phyloP scores from a whole-genome alignment of 1,140 invertebrate genomes.

The Ptiloglossa arizonensis region DNA sequence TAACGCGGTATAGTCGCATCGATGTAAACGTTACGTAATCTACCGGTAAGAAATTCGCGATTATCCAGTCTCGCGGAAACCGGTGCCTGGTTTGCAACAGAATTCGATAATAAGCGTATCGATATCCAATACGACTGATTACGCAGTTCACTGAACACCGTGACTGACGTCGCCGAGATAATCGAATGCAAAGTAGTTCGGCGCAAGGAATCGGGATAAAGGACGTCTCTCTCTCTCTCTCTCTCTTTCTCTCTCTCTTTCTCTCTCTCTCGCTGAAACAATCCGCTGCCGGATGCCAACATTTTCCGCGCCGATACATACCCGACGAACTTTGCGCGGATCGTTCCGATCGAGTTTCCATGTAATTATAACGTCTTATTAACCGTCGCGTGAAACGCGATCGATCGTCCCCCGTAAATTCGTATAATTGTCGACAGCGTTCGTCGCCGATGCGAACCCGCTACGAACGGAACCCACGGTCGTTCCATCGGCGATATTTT shows the following conservation, averaged over 20 bases:
- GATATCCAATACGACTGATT: constrained; percentile 49
- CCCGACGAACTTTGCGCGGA: not conserved
- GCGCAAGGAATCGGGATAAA: constrained; percentile 41
- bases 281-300: constrained; percentile 26
- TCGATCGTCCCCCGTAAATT: not conserved
- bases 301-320: constrained; percentile 14
- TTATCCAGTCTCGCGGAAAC: not conserved
- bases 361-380: not conserved
- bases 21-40: constrained; percentile 27
- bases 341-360: too few species aligned
- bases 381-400: not conserved
- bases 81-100: not conserved
- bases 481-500: too few species aligned
- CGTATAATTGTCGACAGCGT: not conserved
- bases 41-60: not conserved
- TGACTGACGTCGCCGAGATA: constrained; percentile 49
- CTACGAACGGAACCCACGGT: too few species aligned
- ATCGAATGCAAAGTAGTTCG: constrained; percentile 53
- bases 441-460: too few species aligned
- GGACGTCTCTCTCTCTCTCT: not conserved
- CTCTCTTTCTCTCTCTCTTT: not conserved
- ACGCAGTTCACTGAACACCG: constrained; percentile 36
- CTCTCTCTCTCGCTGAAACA: constrained; percentile 15
- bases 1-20: not conserved
- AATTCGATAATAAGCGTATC: constrained; percentile 44